A percentile compares a stretch with the other conserved stretches of the same genome.
phyloP scores from a whole-genome alignment of 1,140 invertebrate genomes.

The Neomicropteryx cornuta region DNA sequence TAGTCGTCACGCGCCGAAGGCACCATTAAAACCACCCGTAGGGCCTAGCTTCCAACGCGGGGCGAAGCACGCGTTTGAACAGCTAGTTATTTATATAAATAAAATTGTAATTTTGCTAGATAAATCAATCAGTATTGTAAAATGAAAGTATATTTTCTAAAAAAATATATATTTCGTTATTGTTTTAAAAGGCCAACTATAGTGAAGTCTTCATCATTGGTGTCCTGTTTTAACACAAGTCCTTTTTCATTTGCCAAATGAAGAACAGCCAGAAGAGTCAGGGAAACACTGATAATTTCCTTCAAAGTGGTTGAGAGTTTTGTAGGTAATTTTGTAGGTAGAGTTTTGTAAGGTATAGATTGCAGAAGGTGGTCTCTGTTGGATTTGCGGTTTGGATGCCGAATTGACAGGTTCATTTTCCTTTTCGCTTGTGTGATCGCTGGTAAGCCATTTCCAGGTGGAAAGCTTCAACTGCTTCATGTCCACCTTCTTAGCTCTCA shows the following conservation, averaged over 20 bases:
- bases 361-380: slow-evolving; percentile 35
- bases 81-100: no score
- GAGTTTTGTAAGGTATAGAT: slow-evolving; percentile 45
- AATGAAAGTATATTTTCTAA: no score
- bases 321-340: no score
- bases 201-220: slow-evolving; percentile 28
- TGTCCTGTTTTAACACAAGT: slow-evolving; percentile 27
- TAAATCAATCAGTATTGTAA: no score
- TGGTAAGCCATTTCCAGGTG: slow-evolving; percentile 52
- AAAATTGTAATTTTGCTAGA: no score
- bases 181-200: slow-evolving; percentile 21
- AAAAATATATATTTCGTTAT: no score
- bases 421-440: slow-evolving; percentile 22
- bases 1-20: no score
- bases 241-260: slow-evolving; percentile 72
- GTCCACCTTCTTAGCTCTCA: slow-evolving; percentile 68
- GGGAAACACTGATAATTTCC: slow-evolving; percentile 60
- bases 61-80: no score
- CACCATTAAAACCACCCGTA: no score
- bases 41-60: no score
- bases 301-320: slow-evolving; percentile 47
- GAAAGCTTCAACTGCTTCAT: slow-evolving; percentile 63
- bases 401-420: slow-evolving; percentile 23
- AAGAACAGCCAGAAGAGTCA: slow-evolving; percentile 64
- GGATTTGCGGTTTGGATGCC: no score